Evolutionary conservation across 37 sponge, comb jelly and placozoan species (phyloP), one percentile per base, ranked within the genome.

Genomic region (Axinella damicornis): DNA sequence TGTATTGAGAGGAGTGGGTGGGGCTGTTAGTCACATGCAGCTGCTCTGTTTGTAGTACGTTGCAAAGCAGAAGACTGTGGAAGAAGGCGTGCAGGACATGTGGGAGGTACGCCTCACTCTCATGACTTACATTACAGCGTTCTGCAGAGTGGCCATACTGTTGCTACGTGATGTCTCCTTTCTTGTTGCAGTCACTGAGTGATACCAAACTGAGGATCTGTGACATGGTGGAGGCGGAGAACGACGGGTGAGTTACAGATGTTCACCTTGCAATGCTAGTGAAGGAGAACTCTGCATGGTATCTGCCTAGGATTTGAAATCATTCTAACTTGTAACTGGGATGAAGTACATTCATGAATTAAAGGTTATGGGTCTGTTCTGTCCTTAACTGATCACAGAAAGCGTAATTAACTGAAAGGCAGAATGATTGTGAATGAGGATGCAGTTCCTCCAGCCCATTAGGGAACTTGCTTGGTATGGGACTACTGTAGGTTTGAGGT

Each of bases 181-280:
- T 79, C 33, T 66, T 37, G 67, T 17, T 24, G 53, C 57, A 93
- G 93, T 46, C 57, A 53, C 28, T 90, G 37, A n/a, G 65, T 31
- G 88, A 84, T 12, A 67, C 76, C 41, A 92, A 92, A 62, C 62
- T 30, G 27, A 74, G 70, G n/a, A 75, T 88, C 20, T 59, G 65
- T 6, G 63, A 80, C 13, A 33, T 83, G 54, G 21, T 85, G 6
- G 78, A 88, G 41, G 67, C 84, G 0, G 93, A 92, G 4, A 88
- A 88, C 84, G 93, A 88, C 67, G 93, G 93, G 93, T 92, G 75
- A 58, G 93, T 76, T 27, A 9, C 46, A 4, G 9, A 46, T 14
- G 11, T 59, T 4, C 46, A 18, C 40, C 19, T 46, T 46, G 46
- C 6, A 46, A 46, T n/a, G n/a, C n/a, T n/a, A n/a, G n/a, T n/a